Conservation (phyloP, 2,113 vertebrate species). For the Malaclemys terrapin region DNA sequence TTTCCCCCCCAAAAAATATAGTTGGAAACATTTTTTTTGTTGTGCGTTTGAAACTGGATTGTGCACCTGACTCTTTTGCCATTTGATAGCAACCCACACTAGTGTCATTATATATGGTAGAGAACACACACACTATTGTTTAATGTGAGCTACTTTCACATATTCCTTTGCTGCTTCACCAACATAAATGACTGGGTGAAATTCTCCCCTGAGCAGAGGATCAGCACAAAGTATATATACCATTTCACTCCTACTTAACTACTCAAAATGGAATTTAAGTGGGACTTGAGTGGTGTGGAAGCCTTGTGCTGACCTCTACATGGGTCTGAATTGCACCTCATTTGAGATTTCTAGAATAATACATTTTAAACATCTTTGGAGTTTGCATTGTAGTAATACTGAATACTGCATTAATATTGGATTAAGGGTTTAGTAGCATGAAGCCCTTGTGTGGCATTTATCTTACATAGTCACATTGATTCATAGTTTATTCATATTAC, state of each 20-base stretch:
- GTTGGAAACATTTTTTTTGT: background rate
- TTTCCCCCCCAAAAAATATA: background rate
- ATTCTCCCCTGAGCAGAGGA: background rate
- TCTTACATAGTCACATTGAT: background rate
- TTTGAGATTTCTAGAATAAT: conserved; percentile 10
- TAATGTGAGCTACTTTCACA: background rate
- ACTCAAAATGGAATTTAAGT: background rate
- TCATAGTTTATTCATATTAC: conserved; percentile 57
- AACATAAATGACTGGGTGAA: background rate
- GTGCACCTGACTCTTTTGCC: background rate
- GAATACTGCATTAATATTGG: background rate
- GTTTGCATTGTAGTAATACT: background rate
- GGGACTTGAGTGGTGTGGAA: background rate
- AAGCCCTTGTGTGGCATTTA: conserved; percentile 6
- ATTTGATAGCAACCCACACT: background rate
- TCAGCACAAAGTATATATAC: background rate
- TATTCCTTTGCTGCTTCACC: background rate
- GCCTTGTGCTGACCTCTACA: background rate
- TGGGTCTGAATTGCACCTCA: background rate
- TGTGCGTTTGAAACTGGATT: background rate
- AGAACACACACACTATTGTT: background rate
- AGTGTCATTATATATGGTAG: background rate
- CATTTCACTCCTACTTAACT: background rate
- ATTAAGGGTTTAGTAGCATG: conserved; percentile 12
- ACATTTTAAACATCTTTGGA: conserved; percentile 11